Evolutionary conservation across 2,888 invertebrate species (phyloP).

Genomic region (Ormyrus thymus): DNA sequence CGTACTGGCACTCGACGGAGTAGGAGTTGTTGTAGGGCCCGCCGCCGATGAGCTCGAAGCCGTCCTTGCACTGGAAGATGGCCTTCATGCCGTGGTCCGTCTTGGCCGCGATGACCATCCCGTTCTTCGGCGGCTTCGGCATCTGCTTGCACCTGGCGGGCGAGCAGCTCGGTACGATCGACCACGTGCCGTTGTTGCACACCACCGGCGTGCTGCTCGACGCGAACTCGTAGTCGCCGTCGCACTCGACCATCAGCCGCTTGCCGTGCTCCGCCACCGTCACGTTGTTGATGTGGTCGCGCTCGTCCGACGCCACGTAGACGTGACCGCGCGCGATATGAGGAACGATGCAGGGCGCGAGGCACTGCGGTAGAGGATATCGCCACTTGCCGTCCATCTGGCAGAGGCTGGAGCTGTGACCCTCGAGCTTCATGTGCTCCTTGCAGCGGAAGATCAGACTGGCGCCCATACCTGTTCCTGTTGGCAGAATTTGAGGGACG

Average conservation of each 20-base stretch:
- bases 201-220: conserved; percentile 83
- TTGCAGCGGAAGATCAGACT: conserved; percentile 95
- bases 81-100: conserved; percentile 98
- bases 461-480: conserved; percentile 92
- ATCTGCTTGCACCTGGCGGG: conserved; percentile 90
- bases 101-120: conserved; percentile 97
- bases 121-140: conserved; percentile 91
- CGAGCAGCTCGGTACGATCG: conserved; percentile 90
- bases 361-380: conserved; percentile 92
- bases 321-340: conserved; percentile 88
- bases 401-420: conserved; percentile 92
- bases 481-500: conserved; percentile 24
- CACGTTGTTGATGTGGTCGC: conserved; percentile 71
- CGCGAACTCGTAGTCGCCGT: conserved; percentile 89
- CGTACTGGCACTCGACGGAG: conserved; percentile 91
- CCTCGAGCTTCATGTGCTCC: conserved; percentile 92
- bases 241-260: conserved; percentile 86
- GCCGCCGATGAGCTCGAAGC: conserved; percentile 84
- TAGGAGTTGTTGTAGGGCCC: conserved; percentile 82
- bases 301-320: conserved; percentile 77
- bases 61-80: conserved; percentile 94
- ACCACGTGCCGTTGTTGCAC: conserved; percentile 98
- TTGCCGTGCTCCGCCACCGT: conserved; percentile 84
- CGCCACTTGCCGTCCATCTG: conserved; percentile 97
- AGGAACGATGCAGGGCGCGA: conserved; percentile 96